Conservation (phyloP, 2,797 vertebrate genomes). For the Diceros bicornis region DNA sequence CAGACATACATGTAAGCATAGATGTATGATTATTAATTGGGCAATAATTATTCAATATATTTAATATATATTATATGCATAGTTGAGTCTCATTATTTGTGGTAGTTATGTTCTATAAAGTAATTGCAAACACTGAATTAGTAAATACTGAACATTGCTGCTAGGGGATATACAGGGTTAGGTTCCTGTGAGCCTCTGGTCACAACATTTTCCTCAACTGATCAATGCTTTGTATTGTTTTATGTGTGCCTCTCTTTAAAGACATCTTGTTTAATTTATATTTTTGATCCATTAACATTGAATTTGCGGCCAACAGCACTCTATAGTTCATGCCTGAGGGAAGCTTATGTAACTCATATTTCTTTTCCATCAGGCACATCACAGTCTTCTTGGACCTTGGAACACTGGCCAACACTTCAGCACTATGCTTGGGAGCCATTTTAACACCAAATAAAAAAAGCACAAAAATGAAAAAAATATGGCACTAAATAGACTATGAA, state of each 20-base stretch:
- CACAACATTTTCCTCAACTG: not conserved
- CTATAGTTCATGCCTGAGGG: not conserved
- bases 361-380: not conserved
- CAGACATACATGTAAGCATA: not conserved
- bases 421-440: not conserved
- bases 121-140: not conserved
- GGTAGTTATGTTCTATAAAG: not conserved
- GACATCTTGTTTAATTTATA: not conserved
- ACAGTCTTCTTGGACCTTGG: not conserved
- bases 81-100: not conserved
- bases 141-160: not conserved
- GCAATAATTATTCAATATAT: not conserved
- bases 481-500: not conserved
- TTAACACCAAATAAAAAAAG: not conserved
- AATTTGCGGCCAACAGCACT: not conserved
- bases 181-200: not conserved
- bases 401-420: not conserved
- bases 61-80: not conserved
- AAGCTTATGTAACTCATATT: not conserved
- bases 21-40: not conserved
- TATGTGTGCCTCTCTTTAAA: not conserved
- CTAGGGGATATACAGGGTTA: not conserved
- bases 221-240: not conserved
- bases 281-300: not conserved
- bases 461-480: not conserved